These are phyloP conservation scores for Xenopus petersii DNA, from an alignment of 2,797 vertebrate species.

Conservation along the genomic window DNA sequence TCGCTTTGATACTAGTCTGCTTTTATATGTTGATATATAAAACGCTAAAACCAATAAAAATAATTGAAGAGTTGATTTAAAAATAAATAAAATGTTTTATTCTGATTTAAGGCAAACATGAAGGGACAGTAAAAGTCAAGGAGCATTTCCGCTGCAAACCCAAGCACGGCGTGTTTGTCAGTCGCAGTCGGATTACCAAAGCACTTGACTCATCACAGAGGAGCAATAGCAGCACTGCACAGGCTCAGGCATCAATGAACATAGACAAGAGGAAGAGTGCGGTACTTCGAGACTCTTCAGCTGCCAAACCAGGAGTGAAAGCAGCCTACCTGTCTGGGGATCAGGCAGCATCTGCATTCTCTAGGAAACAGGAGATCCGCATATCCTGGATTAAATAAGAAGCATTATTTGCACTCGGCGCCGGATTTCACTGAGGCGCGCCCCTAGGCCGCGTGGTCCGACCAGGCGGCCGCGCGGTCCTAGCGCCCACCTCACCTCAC, in stretches of 20 bases:
- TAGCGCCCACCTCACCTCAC: too few species aligned
- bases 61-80: too few species aligned
- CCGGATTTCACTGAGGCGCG: too few species aligned
- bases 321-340: slow-evolving; percentile 58
- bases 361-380: slow-evolving; percentile 66
- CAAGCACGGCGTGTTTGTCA: slow-evolving; percentile 76
- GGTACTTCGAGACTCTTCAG: slow-evolving; percentile 46
- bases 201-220: slow-evolving; percentile 60
- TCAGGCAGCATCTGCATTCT: slow-evolving; percentile 62
- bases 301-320: slow-evolving; percentile 51
- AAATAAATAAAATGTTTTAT: background rate
- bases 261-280: slow-evolving; percentile 55
- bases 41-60: too few species aligned
- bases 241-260: slow-evolving; percentile 53
- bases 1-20: too few species aligned
- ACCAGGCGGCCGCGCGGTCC: too few species aligned
- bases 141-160: slow-evolving; percentile 80
- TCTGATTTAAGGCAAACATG: slow-evolving; percentile 73
- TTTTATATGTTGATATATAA: too few species aligned
- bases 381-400: slow-evolving; percentile 67
- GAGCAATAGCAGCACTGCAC: slow-evolving; percentile 50
- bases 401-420: slow-evolving; percentile 67
- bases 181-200: slow-evolving; percentile 75
- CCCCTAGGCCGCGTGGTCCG: too few species aligned
- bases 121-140: slow-evolving; percentile 81